phyloP scores from a whole-genome alignment of 2,113 vertebrate species.

The Phycodurus eques region DNA sequence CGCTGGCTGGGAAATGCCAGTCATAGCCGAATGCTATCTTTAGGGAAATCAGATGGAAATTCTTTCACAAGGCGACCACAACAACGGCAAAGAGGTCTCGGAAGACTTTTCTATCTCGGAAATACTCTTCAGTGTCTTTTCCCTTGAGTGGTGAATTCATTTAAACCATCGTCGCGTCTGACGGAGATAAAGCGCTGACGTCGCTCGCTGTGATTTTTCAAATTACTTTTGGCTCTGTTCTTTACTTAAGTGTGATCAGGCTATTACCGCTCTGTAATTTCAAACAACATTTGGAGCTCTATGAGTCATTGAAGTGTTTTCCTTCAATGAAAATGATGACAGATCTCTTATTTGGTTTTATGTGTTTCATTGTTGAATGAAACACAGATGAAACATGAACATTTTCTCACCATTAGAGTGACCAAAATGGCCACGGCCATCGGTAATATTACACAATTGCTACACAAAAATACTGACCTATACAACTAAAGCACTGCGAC shows the following conservation, averaged over 20 bases:
- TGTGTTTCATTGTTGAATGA: not conserved
- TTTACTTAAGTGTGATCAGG: constrained; percentile 28
- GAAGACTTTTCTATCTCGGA: constrained; percentile 52
- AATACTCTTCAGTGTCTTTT: constrained; percentile 47
- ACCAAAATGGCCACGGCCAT: not conserved
- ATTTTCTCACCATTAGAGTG: not conserved
- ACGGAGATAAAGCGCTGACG: constrained; percentile 22
- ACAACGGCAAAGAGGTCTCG: constrained; percentile 58
- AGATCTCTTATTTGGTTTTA: not conserved
- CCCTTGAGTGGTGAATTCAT: constrained; percentile 41
- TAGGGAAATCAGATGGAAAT: constrained; percentile 67
- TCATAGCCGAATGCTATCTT: constrained; percentile 47
- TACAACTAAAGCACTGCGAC: no score
- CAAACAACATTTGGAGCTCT: constrained; percentile 11
- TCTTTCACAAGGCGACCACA: constrained; percentile 49
- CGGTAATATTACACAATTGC: not conserved
- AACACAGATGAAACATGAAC: not conserved
- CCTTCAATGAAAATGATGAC: not conserved
- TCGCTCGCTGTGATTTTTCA: constrained; percentile 4
- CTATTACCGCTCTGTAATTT: constrained; percentile 11
- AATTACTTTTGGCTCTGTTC: constrained; percentile 13
- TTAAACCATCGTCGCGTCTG: constrained; percentile 24
- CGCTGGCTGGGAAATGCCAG: constrained; percentile 53
- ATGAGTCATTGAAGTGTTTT: not conserved
- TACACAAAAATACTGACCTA: not conserved